Conservation (phyloP, 2,797 vertebrate species). For the Enoplosus armatus region DNA sequence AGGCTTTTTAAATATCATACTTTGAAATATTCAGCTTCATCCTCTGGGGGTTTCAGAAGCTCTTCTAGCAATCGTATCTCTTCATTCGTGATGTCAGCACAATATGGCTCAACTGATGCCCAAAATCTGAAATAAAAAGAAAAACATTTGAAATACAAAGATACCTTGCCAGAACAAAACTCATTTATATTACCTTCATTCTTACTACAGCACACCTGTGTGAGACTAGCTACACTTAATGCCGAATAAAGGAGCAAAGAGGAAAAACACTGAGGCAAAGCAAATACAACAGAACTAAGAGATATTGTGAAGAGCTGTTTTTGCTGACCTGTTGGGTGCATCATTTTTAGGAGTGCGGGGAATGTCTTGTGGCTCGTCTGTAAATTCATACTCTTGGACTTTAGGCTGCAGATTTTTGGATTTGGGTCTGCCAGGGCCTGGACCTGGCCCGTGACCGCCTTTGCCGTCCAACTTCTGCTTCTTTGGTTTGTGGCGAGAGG, state of each 20-base stretch:
- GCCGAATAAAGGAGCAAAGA: background rate
- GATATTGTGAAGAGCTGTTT: background rate
- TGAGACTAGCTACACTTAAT: background rate
- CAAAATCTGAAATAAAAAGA: conserved; percentile 89
- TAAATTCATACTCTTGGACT: conserved; percentile 97
- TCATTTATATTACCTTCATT: background rate
- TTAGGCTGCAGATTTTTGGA: conserved; percentile 96
- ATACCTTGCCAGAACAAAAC: background rate
- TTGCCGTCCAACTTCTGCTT: conserved; percentile 97
- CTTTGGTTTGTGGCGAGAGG: conserved; percentile 96
- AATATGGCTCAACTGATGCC: conserved; percentile 98
- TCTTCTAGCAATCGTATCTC: conserved; percentile 96
- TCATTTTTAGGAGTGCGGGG: conserved; percentile 98
- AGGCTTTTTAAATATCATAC: conserved; percentile 75
- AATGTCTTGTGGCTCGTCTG: conserved; percentile 96
- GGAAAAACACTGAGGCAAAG: background rate
- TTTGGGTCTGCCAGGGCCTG: conserved; percentile 95
- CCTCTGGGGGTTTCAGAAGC: conserved; percentile 94
- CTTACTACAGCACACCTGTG: background rate
- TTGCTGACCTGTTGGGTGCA: conserved; percentile 93
- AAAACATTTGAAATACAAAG: background rate
- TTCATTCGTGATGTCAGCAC: conserved; percentile 97
- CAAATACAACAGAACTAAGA: background rate
- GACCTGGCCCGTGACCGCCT: conserved; percentile 91
- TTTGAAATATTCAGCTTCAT: conserved; percentile 98